phyloP scores from a whole-genome alignment of 2,797 vertebrate species.

The Ciconia nigra region DNA sequence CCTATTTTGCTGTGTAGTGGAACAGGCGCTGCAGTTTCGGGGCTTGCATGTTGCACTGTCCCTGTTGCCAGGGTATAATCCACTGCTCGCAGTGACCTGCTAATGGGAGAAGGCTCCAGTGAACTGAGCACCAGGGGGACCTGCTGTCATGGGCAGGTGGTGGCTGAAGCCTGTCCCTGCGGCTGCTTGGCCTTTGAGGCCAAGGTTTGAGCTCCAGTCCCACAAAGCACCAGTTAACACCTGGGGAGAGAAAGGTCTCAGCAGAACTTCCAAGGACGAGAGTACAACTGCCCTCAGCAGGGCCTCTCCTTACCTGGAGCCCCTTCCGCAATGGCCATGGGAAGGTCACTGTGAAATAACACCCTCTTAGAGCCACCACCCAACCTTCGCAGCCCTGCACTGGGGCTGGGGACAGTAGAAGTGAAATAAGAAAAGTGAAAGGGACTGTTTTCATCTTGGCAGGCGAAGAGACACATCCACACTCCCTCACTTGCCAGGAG shows the following conservation, averaged over 20 bases:
- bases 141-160: background rate
- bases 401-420: background rate
- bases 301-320: background rate
- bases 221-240: background rate
- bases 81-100: background rate
- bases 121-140: background rate
- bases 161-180: background rate
- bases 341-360: background rate
- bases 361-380: background rate
- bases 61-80: background rate
- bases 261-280: background rate
- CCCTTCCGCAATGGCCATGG: background rate
- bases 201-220: background rate
- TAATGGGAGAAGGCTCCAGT: background rate
- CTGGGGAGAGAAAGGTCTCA: background rate
- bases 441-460: background rate
- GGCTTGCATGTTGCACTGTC: background rate
- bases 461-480: background rate
- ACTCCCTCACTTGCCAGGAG: background rate
- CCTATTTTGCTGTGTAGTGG: constrained; percentile 48
- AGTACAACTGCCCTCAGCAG: background rate
- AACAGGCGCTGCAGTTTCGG: background rate
- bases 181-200: background rate
- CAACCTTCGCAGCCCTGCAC: background rate
- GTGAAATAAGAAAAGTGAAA: background rate